Conservation (phyloP, 2,888 invertebrate genomes). For the Papilio demoleus region DNA sequence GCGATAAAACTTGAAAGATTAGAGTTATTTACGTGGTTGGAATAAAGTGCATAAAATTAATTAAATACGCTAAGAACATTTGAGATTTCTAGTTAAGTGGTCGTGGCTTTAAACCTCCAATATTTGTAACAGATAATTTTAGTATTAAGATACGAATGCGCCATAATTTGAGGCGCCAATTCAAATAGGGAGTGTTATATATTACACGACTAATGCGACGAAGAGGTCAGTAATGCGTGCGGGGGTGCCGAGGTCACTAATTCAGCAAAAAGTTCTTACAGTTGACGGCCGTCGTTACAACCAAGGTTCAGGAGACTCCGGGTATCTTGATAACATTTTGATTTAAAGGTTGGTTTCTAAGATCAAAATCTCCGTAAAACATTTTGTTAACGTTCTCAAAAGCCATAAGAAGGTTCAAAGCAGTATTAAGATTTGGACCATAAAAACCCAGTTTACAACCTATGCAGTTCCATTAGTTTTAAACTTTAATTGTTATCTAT, state of each 20-base stretch:
- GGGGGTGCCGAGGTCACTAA: no score
- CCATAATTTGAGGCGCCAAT: no score
- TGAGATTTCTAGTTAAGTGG: background rate
- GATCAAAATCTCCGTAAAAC: no score
- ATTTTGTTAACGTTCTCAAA: no score
- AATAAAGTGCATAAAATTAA: background rate
- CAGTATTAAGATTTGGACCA: background rate
- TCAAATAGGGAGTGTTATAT: no score
- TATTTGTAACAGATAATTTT: no score
- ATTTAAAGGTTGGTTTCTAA: no score
- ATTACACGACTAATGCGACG: no score
- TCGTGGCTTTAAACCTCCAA: background rate
- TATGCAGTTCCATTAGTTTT: constrained; percentile 27
- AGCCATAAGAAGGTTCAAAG: background rate
- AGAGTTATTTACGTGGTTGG: constrained; percentile 18
- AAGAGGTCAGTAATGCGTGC: no score
- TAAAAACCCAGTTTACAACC: constrained; percentile 9
- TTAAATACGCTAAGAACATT: background rate
- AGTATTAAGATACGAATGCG: no score
- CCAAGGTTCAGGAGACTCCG: no score
- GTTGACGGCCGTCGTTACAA: background rate
- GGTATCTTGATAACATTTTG: no score
- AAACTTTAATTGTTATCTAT: constrained; percentile 47
- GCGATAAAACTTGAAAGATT: constrained; percentile 19
- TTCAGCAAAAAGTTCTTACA: background rate